Percentiles rank a stretch among this genome's conserved stretches.
phyloP scores from a whole-genome alignment of 2,797 vertebrate species.

The Acestrorhynchus altus region DNA sequence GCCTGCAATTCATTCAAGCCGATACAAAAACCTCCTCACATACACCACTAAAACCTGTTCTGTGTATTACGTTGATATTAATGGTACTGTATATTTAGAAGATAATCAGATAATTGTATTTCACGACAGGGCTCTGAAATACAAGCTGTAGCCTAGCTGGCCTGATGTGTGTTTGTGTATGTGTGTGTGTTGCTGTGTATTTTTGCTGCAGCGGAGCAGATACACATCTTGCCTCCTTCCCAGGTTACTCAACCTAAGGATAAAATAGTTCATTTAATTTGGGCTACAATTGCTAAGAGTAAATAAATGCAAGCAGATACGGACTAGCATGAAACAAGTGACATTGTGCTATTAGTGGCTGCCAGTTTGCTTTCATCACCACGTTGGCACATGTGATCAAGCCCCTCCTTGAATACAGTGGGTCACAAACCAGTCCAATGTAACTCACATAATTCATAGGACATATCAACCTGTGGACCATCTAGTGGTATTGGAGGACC shows the following conservation, averaged over 20 bases:
- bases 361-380: background rate
- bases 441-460: too few species aligned
- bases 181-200: conserved; percentile 9
- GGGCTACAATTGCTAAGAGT: background rate
- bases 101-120: conserved; percentile 5
- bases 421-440: too few species aligned
- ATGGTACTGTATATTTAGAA: conserved; percentile 17
- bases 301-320: background rate
- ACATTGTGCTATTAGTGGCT: background rate
- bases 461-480: too few species aligned
- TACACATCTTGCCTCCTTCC: conserved; percentile 4
- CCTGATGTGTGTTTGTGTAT: conserved; percentile 16
- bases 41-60: background rate
- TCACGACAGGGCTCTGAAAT: conserved; percentile 11
- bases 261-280: background rate
- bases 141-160: background rate
- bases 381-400: background rate
- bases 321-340: background rate
- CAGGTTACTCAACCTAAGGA: background rate
- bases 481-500: too few species aligned
- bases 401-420: background rate
- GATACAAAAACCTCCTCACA: background rate
- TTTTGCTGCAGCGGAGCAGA: background rate
- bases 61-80: conserved; percentile 1
- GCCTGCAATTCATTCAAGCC: background rate